phyloP scores from a whole-genome alignment of 2,888 invertebrate genomes.

The Digitonthophagus gazella region DNA sequence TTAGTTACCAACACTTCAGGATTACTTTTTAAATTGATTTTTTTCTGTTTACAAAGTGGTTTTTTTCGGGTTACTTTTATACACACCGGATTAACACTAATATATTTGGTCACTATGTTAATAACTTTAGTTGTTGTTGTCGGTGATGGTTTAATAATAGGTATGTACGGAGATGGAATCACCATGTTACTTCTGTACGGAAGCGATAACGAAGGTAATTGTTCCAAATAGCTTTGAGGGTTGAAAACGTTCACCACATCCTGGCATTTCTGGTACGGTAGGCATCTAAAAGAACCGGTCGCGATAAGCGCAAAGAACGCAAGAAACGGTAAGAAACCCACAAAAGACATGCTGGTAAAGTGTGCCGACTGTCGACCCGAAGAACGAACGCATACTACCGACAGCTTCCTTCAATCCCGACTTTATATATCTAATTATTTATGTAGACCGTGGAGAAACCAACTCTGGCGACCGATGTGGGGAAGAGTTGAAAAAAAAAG shows the following conservation, averaged over 20 bases:
- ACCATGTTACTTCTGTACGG: constrained; percentile 43
- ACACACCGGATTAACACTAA: constrained; percentile 47
- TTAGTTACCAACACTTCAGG: constrained; percentile 43
- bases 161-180: constrained; percentile 36
- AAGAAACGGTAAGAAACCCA: constrained; percentile 12
- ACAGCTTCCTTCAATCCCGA: constrained; percentile 29
- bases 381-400: constrained; percentile 32
- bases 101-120: constrained; percentile 46
- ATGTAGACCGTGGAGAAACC: constrained; percentile 30
- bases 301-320: constrained; percentile 10
- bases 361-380: neutral
- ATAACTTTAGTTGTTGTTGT: constrained; percentile 46
- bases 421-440: constrained; percentile 34
- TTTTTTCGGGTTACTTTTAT: constrained; percentile 43
- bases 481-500: neutral
- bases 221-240: constrained; percentile 44
- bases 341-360: neutral
- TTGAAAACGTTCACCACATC: constrained; percentile 38
- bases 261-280: constrained; percentile 38
- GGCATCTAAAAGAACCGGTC: constrained; percentile 13
- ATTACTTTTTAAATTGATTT: constrained; percentile 29
- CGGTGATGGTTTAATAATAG: constrained; percentile 42
- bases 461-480: constrained; percentile 23
- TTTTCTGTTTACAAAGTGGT: constrained; percentile 30
- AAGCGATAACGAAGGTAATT: constrained; percentile 43